A percentile compares a stretch with the other conserved stretches of the same genome.
Conservation (phyloP, 1,140 invertebrate species). For the Aplysia californica region DNA sequence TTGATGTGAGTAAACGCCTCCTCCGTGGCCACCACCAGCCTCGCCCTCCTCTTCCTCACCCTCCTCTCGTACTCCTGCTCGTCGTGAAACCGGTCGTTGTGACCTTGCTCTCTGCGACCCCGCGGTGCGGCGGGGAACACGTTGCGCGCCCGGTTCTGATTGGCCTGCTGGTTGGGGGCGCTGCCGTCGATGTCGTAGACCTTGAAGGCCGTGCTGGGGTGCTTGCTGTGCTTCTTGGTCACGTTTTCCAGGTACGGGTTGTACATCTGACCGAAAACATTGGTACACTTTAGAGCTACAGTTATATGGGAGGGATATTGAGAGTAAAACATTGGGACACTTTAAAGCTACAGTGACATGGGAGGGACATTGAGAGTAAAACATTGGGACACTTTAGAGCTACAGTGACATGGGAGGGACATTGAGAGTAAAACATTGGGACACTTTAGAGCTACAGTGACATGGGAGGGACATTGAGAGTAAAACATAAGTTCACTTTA, state of each 20-base stretch:
- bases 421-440: too few species aligned
- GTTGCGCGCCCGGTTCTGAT: conserved; percentile 70
- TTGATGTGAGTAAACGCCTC: conserved; percentile 97
- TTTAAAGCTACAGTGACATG: too few species aligned
- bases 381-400: too few species aligned
- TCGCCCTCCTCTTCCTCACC: conserved; percentile 88
- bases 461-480: conserved; percentile 94
- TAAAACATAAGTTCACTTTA: too few species aligned
- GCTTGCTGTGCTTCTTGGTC: conserved; percentile 50
- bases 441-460: too few species aligned
- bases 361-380: too few species aligned
- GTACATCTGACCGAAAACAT: conserved; percentile 83
- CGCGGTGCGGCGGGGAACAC: conserved; percentile 72
- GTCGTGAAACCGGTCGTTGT: conserved; percentile 96
- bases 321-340: too few species aligned
- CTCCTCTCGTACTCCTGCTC: conserved; percentile 96
- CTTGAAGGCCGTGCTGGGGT: conserved; percentile 79
- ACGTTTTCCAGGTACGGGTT: conserved; percentile 86
- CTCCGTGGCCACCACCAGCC: conserved; percentile 92
- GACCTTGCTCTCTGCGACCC: conserved; percentile 86
- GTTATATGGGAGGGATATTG: background rate
- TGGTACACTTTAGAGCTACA: background rate
- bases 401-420: too few species aligned
- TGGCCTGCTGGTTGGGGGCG: conserved; percentile 64
- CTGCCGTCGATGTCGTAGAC: conserved; percentile 94